phyloP scores from a whole-genome alignment of 2,113 vertebrate genomes.

The Brienomyrus brachyistius region DNA sequence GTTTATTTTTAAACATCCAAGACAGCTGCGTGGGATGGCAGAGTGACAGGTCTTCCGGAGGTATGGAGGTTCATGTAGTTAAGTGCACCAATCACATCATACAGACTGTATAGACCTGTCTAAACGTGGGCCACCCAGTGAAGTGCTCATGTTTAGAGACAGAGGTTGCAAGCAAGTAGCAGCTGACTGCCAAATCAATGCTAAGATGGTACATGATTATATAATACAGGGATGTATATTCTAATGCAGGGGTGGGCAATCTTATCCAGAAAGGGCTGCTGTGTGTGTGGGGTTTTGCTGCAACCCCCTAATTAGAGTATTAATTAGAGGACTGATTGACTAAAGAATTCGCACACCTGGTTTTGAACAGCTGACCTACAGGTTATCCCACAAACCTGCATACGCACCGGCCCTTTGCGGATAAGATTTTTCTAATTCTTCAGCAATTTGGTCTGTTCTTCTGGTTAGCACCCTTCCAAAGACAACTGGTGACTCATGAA shows the following conservation, averaged over 20 bases:
- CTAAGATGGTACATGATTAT: background rate
- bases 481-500: background rate
- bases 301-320: background rate
- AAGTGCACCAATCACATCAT: background rate
- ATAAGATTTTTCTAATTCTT: background rate
- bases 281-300: background rate
- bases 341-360: background rate
- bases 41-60: background rate
- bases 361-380: background rate
- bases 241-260: background rate
- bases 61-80: background rate
- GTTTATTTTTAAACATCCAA: background rate
- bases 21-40: background rate
- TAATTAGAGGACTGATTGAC: background rate
- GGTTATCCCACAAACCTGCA: background rate
- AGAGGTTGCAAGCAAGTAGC: no score
- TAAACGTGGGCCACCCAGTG: background rate
- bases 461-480: background rate
- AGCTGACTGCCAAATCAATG: background rate
- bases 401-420: background rate
- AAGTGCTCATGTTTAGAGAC: no score
- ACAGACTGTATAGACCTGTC: background rate
- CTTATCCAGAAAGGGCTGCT: background rate
- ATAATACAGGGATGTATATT: background rate
- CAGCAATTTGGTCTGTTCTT: background rate